Evolutionary conservation across 92 coral and sea anemone genomes (phyloP).

Genomic region (Anthopleura xanthogrammica): DNA sequence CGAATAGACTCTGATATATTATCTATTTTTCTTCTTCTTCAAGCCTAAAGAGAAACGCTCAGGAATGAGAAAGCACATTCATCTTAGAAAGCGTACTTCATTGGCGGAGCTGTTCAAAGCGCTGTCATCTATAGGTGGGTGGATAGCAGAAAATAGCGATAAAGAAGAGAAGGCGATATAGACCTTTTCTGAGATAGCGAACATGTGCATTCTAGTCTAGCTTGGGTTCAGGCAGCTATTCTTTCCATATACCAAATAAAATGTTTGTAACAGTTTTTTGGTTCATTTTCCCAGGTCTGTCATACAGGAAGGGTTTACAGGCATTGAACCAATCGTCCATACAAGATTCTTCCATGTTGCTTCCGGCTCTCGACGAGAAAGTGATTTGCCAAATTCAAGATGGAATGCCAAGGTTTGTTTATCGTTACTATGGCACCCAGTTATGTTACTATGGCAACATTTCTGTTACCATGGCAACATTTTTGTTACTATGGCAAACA

Average conservation of each 20-base stretch:
- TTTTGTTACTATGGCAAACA: too few relatives aligned
- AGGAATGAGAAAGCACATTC: slow-evolving; percentile 82
- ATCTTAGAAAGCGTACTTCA: slow-evolving; percentile 79
- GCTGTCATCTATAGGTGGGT: slow-evolving; percentile 74
- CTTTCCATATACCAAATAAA: too few relatives aligned
- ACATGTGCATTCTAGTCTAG: too few relatives aligned
- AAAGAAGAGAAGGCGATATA: too few relatives aligned
- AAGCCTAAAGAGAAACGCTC: slow-evolving; percentile 82
- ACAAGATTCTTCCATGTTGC: slow-evolving; percentile 67
- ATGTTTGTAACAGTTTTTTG: background rate
- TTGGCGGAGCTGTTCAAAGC: slow-evolving; percentile 89
- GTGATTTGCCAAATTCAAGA: background rate
- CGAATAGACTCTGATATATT: background rate
- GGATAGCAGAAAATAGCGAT: background rate
- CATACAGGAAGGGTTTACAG: slow-evolving; percentile 86
- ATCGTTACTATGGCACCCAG: background rate
- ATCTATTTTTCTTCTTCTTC: background rate
- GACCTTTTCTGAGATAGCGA: too few relatives aligned
- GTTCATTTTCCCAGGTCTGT: slow-evolving; percentile 61
- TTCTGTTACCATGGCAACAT: too few relatives aligned
- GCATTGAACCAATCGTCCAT: slow-evolving; percentile 49
- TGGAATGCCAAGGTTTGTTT: slow-evolving; percentile 11
- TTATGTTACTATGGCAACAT: too few relatives aligned
- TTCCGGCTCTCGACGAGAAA: slow-evolving; percentile 55
- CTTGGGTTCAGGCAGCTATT: too few relatives aligned